Evolutionary conservation across 2,113 vertebrate genomes (phyloP), one percentile per base, ranked within the genome.

Genomic region (Paradoxurus hermaphroditus): DNA sequence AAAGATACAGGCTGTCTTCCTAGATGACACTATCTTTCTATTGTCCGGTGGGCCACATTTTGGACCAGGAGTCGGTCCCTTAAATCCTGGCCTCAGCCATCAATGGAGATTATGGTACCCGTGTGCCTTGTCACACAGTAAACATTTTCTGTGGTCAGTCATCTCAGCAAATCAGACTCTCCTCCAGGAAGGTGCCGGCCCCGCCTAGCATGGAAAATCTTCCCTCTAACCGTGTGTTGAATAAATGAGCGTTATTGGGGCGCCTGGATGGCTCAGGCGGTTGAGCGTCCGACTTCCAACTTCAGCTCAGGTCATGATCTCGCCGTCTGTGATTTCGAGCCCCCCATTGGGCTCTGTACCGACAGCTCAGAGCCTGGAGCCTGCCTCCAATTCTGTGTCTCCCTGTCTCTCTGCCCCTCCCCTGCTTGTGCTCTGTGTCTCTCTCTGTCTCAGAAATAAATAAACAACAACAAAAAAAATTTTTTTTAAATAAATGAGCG

Each of bases 61-160:
- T 15, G n/a, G 44, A 29, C 29, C n/a, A 78, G 34, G 25, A 63
- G 34, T 63, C 51, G 46, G 8, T 13, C 10, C 31, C 39, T 77
- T 67, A 25, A 44, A 23, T 51, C n/a, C 78, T 75, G 53, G 41
- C 29, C 83, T 95, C 21, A 13, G 34, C 18, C 18, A 5, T 87
- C 31, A 16, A 9, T 21, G 46, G 21, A 39, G 13, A 21, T 5
- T 36, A 86, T 44, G 36, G 23, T 19, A 34, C 5, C 39, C 29
- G 29, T 0, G 1, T 41, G 19, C 63, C 39, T n/a, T 53, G 19
- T 49, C 49, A 21, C 1, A 19, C 6, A 34, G 9, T 4, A 12
- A 49, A 16, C 3, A 34, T 44, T 63, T 53, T 44, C 39, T 65
- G 23, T 4, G 49, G 7, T 19, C 29, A 19, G 0, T 36, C 75